Percentiles rank a stretch among this genome's conserved stretches.
Conservation (phyloP, 2,888 invertebrate species). For the Ptychoptera contaminata region DNA sequence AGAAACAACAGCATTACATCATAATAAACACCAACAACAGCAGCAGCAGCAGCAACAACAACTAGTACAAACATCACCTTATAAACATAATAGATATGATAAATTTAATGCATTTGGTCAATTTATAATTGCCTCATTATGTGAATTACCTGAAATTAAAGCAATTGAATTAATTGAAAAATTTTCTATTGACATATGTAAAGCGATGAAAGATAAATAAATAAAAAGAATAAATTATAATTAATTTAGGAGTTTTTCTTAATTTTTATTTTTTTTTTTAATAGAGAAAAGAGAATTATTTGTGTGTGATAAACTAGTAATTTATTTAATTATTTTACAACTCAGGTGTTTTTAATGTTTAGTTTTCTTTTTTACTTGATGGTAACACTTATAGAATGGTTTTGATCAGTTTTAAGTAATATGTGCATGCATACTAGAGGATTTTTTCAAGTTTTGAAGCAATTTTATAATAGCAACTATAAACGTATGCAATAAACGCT, state of each 20-base stretch:
- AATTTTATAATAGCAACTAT: too few species aligned
- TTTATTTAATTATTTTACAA: too few species aligned
- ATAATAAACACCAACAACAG: neutral
- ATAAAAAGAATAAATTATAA: neutral
- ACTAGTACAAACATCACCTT: slow-evolving; percentile 2
- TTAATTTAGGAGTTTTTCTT: too few species aligned
- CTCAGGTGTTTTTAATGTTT: too few species aligned
- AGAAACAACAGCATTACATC: neutral
- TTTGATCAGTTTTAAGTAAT: too few species aligned
- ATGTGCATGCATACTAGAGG: too few species aligned
- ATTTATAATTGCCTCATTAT: slow-evolving; percentile 24
- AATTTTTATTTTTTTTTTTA: neutral
- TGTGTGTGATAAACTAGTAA: too few species aligned
- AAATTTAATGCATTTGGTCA: slow-evolving; percentile 27
- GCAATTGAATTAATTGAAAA: slow-evolving; percentile 25
- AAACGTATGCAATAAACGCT: too few species aligned
- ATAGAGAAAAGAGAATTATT: neutral
- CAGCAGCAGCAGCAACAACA: neutral
- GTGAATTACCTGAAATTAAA: slow-evolving; percentile 21
- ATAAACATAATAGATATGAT: slow-evolving; percentile 8
- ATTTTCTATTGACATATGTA: slow-evolving; percentile 14
- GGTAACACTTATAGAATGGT: too few species aligned
- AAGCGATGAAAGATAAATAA: too few species aligned
- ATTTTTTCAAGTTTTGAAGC: too few species aligned
- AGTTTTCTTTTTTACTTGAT: too few species aligned